A percentile compares a stretch with the other conserved stretches of the same genome.
Evolutionary conservation across 2,888 invertebrate species (phyloP).

Genomic region (Ennomos quercinarius): DNA sequence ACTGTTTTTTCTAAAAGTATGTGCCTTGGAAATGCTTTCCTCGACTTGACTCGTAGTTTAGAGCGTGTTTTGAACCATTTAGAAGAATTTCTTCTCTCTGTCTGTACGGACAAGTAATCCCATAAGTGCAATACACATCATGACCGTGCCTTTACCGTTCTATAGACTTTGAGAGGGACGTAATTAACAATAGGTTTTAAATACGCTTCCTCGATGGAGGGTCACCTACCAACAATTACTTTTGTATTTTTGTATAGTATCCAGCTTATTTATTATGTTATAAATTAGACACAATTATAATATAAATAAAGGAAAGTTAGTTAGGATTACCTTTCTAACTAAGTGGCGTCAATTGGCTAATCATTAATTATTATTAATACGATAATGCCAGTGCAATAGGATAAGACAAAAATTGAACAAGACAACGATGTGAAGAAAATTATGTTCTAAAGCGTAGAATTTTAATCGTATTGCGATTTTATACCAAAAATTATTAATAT

Average conservation of each 20-base stretch:
- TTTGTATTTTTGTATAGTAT: conserved; percentile 73
- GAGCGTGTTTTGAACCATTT: conserved; percentile 83
- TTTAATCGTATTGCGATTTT: conserved; percentile 33
- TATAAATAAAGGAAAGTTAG: conserved; percentile 65
- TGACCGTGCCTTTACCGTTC: conserved; percentile 85
- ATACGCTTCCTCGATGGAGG: conserved; percentile 69
- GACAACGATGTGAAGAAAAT: conserved; percentile 66
- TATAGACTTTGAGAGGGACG: conserved; percentile 85
- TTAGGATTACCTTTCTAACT: conserved; percentile 71
- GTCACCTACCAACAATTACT: conserved; percentile 68
- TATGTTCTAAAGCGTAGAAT: conserved; percentile 38
- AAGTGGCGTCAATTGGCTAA: conserved; percentile 73
- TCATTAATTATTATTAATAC: conserved; percentile 53
- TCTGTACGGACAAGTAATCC: conserved; percentile 78
- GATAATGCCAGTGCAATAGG: conserved; percentile 70
- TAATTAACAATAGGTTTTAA: conserved; percentile 84
- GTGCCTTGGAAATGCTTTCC: conserved; percentile 84
- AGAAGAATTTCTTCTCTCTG: conserved; percentile 79
- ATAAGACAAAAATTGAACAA: conserved; percentile 69
- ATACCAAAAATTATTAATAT: conserved; percentile 3
- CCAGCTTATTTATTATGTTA: conserved; percentile 67
- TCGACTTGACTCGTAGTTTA: conserved; percentile 81
- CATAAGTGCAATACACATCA: conserved; percentile 85
- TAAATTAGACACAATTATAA: conserved; percentile 56
- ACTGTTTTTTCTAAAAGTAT: conserved; percentile 84